Evolutionary conservation across 1,140 invertebrate species (phyloP).

Genomic region (Drosophila insularis): DNA sequence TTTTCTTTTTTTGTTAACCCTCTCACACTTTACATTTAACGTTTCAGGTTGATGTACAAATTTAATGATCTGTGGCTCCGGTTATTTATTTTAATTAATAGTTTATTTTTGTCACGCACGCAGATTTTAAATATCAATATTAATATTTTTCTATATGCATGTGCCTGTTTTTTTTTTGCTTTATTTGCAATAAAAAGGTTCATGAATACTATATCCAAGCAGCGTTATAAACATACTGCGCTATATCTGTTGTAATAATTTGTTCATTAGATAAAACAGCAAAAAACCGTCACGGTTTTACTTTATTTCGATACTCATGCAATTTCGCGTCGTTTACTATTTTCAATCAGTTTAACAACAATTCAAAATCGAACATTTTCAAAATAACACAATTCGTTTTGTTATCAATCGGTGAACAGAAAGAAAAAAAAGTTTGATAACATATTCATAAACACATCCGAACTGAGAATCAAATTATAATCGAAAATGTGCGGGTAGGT

Average conservation of each 20-base stretch:
- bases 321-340: too few species aligned
- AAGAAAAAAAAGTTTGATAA: not conserved
- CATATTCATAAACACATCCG: too few species aligned
- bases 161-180: too few species aligned
- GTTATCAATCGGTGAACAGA: not conserved
- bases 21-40: slow-evolving; percentile 44
- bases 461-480: not conserved
- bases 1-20: slow-evolving; percentile 13
- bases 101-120: slow-evolving; percentile 62
- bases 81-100: slow-evolving; percentile 11
- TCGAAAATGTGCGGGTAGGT: slow-evolving; percentile 27
- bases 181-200: too few species aligned
- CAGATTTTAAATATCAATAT: slow-evolving; percentile 53
- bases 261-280: too few species aligned
- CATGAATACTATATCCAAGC: too few species aligned
- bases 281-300: too few species aligned
- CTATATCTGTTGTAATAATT: too few species aligned
- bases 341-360: too few species aligned
- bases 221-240: too few species aligned
- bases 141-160: slow-evolving; percentile 12
- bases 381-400: not conserved
- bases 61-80: slow-evolving; percentile 7
- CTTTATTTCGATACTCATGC: too few species aligned
- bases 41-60: slow-evolving; percentile 28
- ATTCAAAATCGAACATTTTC: not conserved